Conservation (phyloP, 1,140 invertebrate genomes). For the Sarcophaga bullata region DNA sequence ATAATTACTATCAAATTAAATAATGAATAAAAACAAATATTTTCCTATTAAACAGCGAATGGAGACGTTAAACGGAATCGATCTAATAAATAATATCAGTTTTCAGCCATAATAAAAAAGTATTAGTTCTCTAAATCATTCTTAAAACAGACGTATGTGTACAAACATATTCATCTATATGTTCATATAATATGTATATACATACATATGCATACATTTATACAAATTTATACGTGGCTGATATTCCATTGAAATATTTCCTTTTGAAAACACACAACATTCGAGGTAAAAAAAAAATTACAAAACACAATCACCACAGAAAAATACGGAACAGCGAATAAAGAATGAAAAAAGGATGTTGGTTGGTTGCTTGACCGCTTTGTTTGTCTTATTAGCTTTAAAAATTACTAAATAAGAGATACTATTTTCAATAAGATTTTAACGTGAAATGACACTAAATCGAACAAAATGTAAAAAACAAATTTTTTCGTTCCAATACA, state of each 20-base stretch:
- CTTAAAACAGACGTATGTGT: slow-evolving; percentile 1
- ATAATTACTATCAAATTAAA: slow-evolving; percentile 14
- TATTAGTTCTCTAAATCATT: slow-evolving; percentile 22
- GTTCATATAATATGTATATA: too few relatives aligned
- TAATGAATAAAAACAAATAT: neutral
- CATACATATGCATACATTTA: neutral
- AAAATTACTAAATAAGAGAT: neutral
- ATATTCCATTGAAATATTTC: slow-evolving; percentile 22
- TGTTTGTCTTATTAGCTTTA: neutral
- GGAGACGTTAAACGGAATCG: neutral
- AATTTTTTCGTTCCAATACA: too few relatives aligned
- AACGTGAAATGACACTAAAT: slow-evolving; percentile 4
- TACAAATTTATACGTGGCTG: neutral
- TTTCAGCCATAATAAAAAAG: slow-evolving; percentile 33
- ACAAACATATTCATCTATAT: too few relatives aligned
- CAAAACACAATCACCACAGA: neutral
- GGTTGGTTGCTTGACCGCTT: neutral
- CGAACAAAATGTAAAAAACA: neutral
- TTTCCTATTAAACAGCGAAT: neutral
- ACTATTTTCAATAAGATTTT: neutral
- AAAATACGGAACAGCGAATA: neutral
- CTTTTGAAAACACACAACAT: neutral
- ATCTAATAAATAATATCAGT: slow-evolving; percentile 33
- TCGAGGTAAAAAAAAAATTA: neutral
- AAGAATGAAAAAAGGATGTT: neutral